A percentile compares a stretch with the other conserved stretches of the same genome.
These are phyloP conservation scores for Sinonovacula constricta DNA, from an alignment of 1,140 invertebrate species.

Conservation along the genomic window DNA sequence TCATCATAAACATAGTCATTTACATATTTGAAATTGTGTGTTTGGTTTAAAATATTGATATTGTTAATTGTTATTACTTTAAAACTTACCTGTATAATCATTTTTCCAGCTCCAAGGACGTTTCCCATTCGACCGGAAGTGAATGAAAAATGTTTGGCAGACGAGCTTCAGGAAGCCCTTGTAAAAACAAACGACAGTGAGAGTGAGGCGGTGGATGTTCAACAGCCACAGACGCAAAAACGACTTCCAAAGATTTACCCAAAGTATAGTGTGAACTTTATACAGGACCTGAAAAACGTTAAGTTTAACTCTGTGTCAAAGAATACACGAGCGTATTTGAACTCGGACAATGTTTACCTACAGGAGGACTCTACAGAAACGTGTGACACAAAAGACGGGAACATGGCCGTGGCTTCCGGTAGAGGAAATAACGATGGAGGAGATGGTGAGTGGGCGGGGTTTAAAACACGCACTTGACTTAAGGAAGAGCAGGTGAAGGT, in stretches of 20 bases:
- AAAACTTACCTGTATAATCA: no score
- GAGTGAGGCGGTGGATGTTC: slow-evolving; percentile 53
- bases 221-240: slow-evolving; percentile 38
- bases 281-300: slow-evolving; percentile 52
- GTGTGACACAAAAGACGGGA: slow-evolving; percentile 32
- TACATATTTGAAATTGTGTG: no score
- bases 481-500: no score
- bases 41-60: no score
- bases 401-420: slow-evolving; percentile 9
- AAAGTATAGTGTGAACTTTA: slow-evolving; percentile 58
- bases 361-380: slow-evolving; percentile 53
- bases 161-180: slow-evolving; percentile 69
- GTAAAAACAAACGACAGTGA: slow-evolving; percentile 35
- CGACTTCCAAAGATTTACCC: slow-evolving; percentile 54
- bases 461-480: no score
- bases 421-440: slow-evolving; percentile 31
- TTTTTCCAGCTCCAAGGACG: slow-evolving; percentile 29
- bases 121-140: slow-evolving; percentile 8
- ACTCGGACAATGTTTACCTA: slow-evolving; percentile 60
- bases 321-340: slow-evolving; percentile 55
- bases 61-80: no score
- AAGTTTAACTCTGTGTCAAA: slow-evolving; percentile 66
- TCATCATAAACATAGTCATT: no score
- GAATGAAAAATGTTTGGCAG: slow-evolving; percentile 68
- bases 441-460: slow-evolving; percentile 18